Conservation (phyloP, 2,888 invertebrate genomes). For the Nematopogon swammerdamellus region DNA sequence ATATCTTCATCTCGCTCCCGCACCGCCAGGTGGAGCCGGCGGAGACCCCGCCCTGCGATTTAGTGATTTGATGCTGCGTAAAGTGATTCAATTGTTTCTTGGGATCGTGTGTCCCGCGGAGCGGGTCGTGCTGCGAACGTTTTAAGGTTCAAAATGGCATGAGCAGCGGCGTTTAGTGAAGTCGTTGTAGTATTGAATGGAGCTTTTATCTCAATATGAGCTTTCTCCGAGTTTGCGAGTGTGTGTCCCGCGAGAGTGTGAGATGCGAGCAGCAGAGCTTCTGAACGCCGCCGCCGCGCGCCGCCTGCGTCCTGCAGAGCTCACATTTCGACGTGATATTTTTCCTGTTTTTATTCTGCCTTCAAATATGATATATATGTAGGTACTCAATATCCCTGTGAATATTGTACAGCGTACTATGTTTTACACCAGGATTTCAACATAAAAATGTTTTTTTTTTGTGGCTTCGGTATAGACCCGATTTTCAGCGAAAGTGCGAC, state of each 20-base stretch:
- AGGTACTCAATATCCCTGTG: too few species aligned
- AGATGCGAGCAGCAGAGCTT: neutral
- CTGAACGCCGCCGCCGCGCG: neutral
- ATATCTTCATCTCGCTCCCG: neutral
- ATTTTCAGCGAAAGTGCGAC: too few species aligned
- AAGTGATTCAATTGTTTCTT: slow-evolving; percentile 55
- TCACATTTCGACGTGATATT: neutral
- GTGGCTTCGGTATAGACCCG: too few species aligned
- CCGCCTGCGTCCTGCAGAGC: too few species aligned
- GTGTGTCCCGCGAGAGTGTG: neutral
- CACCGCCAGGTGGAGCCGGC: slow-evolving; percentile 41
- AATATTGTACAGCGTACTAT: too few species aligned
- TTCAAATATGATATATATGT: too few species aligned
- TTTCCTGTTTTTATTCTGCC: too few species aligned
- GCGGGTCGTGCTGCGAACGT: neutral
- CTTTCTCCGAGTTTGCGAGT: neutral
- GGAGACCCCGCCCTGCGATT: slow-evolving; percentile 55
- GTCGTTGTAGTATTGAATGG: neutral
- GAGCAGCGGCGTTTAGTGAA: neutral
- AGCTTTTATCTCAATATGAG: neutral
- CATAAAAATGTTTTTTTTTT: too few species aligned
- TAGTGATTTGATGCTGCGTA: slow-evolving; percentile 59
- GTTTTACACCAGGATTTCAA: too few species aligned
- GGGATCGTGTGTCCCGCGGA: slow-evolving; percentile 22
- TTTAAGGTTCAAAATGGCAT: neutral